These are phyloP conservation scores for Chloroceryle aenea DNA, from an alignment of 2,113 vertebrate species.

Conservation along the genomic window DNA sequence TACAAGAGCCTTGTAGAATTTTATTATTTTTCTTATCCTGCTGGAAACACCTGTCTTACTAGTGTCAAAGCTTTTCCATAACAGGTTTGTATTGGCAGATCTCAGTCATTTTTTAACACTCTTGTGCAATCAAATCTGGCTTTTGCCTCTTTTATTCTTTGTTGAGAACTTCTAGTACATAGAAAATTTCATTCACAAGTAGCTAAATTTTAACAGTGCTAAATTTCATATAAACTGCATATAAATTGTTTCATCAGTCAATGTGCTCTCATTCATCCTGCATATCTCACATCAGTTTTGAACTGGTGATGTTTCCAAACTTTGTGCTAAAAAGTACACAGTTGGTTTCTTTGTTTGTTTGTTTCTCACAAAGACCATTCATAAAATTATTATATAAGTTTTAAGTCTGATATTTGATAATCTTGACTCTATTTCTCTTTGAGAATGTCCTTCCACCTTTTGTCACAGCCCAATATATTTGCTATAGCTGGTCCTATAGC, in stretches of 20 bases:
- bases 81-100: neutral
- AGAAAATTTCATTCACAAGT: neutral
- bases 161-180: neutral
- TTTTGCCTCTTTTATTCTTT: neutral
- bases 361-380: neutral
- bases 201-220: neutral
- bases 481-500: neutral
- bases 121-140: neutral
- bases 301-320: neutral
- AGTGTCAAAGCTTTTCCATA: neutral
- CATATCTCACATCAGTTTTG: neutral
- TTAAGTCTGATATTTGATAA: neutral
- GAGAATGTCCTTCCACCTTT: neutral
- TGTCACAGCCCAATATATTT: neutral
- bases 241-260: neutral
- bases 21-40: neutral
- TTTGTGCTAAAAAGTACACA: neutral
- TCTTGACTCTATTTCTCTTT: neutral
- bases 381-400: neutral
- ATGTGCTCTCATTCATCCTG: neutral
- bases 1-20: neutral
- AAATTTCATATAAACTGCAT: neutral
- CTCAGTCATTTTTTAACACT: neutral
- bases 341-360: neutral
- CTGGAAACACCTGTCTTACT: neutral